Evolutionary conservation across 2,888 invertebrate species (phyloP), one percentile per base, ranked within the genome.

Genomic region (Julus scandinavius): DNA sequence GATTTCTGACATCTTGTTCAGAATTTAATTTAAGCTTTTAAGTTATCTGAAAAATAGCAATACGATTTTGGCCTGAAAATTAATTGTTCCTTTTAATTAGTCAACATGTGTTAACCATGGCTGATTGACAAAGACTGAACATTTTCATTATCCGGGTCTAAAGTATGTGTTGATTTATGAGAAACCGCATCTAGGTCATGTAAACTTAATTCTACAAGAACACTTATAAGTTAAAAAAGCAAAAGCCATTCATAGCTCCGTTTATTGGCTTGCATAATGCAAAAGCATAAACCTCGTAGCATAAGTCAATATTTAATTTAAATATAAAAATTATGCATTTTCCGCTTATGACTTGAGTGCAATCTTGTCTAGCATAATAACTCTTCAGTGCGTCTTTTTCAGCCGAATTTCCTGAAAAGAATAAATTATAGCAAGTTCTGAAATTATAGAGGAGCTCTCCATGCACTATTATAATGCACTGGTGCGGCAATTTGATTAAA

Each of bases 241-340:
- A n/a, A 72, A 72, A 72, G 9, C 63, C 5, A 7, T 72, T 9
- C 20, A 20, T 72, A 72, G n/a, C 63, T 72, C 20, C 63, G 20
- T 3, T 20, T 72, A 72, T 72, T 20, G 63, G 63, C 63, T 63
- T 15, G 63, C 63, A 63, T 63, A 63, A 63, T 63, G 63, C 63
- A 63, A 20, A 45, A n/a, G 29, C 20, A 17, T 20, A 6, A 72
- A 9, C 20, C n/a, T 20, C 63, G 20, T 72, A 20, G 20, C 20
- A 20, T 72, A 72, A 72, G 63, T 72, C 63, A 72, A 72, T 72
- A 72, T 72, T 72, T 72, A 20, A 20, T 72, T 72, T 72, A 72
- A 72, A 72, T 72, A 72, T 20, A 2, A 72, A 72, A 72, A 20
- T 20, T 72, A 72, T 72, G 63, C 63, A 20, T 72, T 45, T 5